phyloP scores from a whole-genome alignment of 2,797 vertebrate species.

The Tapera naevia region DNA sequence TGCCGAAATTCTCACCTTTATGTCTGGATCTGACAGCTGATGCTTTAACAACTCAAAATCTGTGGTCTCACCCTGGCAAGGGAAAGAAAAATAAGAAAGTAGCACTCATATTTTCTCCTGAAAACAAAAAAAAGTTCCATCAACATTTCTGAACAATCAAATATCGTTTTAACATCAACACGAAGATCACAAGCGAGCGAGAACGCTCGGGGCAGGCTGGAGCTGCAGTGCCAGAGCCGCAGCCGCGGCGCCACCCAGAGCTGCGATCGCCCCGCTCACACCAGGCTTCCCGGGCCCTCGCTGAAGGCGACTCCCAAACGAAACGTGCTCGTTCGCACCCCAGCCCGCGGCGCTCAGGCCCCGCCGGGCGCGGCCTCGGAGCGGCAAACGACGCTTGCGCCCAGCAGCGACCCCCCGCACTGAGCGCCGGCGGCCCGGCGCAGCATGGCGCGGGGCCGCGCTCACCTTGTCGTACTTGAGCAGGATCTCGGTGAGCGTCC shows the following conservation, averaged over 20 bases:
- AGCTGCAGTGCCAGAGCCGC: background rate
- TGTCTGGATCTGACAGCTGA: constrained; percentile 91
- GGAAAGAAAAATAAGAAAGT: background rate
- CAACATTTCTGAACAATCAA: fast-evolving
- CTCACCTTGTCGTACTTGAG: constrained; percentile 84
- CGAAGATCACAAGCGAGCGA: fast-evolving
- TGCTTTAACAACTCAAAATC: constrained; percentile 91
- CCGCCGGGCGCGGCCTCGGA: no score
- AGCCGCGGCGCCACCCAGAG: background rate
- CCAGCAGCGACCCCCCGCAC: no score
- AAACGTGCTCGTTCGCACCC: background rate
- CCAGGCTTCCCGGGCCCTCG: background rate
- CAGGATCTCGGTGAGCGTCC: constrained; percentile 83
- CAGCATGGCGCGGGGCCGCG: background rate
- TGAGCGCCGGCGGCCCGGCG: background rate
- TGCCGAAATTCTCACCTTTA: constrained; percentile 83
- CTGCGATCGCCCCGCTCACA: fast-evolving
- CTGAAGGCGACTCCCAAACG: background rate
- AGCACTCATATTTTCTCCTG: fast-evolving
- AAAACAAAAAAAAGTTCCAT: background rate
- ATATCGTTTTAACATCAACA: background rate
- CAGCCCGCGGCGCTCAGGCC: background rate
- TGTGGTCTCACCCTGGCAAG: constrained; percentile 82
- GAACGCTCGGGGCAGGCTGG: background rate
- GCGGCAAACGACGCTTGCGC: no score